Evolutionary conservation across 2,888 invertebrate species (phyloP), one percentile per base, ranked within the genome.

Genomic region (Eurytoma adleriae): DNA sequence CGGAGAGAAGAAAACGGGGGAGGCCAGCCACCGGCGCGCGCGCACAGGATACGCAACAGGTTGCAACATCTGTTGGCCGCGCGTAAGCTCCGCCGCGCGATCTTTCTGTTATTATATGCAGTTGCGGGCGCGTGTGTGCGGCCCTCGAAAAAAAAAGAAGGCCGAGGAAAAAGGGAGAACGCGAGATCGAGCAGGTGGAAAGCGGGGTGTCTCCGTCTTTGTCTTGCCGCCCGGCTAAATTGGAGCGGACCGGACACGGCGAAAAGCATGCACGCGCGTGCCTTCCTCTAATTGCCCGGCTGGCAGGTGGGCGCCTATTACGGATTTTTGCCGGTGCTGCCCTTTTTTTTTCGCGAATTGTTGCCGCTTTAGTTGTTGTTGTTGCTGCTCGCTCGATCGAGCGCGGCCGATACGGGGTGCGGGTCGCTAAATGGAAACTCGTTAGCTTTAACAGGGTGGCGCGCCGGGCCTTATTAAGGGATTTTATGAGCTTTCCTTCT

Each of bases 61-160:
- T 83, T 80, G 72, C 52, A 78, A 79, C 81, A 83, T 81, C 76
- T 81, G 83, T 76, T 79, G 64, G 13, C 40, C 20, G 14, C 24
- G 62, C 66, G 30, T 7, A 20, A 20, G 10, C 10, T 40, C 20
- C 54, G 24, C 48, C 50, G 16, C 16, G 20, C 52, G 61, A 50
- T 50, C 50, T 20, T 78, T n/a, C 24, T 57, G 73, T 64, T 68
- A 62, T 74, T 73, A 68, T 73, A 68, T 73, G 71, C 67, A 59
- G 69, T 30, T 54, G 56, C 14, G 24, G 54, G 24, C n/a, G 71
- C 54, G 48, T 66, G 72, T 54, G 72, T 40, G 64, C 7, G n/a
- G 61, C 40, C 20, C 56, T 24, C 27, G 30, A 13, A n/a, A 27
- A 64, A 70, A 40, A 52, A 30, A 54, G 13, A 13, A 5, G 52